Percentiles rank a stretch among this genome's conserved stretches.
Evolutionary conservation across 2,888 invertebrate genomes (phyloP).

Genomic region (Antheraea yamamai): DNA sequence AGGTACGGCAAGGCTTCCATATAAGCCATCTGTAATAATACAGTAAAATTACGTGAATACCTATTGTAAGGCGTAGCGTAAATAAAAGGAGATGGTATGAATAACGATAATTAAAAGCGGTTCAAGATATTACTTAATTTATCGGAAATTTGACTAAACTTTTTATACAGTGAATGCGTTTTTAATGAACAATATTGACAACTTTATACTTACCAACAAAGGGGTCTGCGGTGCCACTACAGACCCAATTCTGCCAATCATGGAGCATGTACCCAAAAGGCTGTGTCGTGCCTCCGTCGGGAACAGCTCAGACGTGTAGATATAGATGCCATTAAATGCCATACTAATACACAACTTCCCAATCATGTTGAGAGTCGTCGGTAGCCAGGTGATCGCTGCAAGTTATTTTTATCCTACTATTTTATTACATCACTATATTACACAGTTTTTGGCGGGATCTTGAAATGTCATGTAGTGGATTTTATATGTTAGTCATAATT

Average conservation of each 20-base stretch:
- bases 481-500: no score
- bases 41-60: neutral
- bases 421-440: neutral
- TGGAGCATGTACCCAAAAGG: constrained; percentile 84
- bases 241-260: constrained; percentile 85
- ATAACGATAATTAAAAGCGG: neutral
- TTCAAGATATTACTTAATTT: neutral
- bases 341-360: constrained; percentile 75
- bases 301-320: constrained; percentile 86
- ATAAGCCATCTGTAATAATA: constrained; percentile 52
- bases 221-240: constrained; percentile 86
- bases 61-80: neutral
- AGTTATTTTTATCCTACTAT: constrained; percentile 26
- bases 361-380: constrained; percentile 74
- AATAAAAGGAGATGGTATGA: neutral
- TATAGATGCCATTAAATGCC: constrained; percentile 75
- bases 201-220: constrained; percentile 73
- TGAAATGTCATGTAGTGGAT: no score
- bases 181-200: neutral
- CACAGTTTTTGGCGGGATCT: neutral
- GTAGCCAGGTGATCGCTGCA: constrained; percentile 69
- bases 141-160: neutral
- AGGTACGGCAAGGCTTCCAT: constrained; percentile 76
- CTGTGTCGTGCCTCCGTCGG: constrained; percentile 85
- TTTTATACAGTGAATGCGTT: neutral